Percentiles rank a stretch among this genome's conserved stretches.
phyloP scores from a whole-genome alignment of 2,797 vertebrate species.

The Vespertilio murinus region DNA sequence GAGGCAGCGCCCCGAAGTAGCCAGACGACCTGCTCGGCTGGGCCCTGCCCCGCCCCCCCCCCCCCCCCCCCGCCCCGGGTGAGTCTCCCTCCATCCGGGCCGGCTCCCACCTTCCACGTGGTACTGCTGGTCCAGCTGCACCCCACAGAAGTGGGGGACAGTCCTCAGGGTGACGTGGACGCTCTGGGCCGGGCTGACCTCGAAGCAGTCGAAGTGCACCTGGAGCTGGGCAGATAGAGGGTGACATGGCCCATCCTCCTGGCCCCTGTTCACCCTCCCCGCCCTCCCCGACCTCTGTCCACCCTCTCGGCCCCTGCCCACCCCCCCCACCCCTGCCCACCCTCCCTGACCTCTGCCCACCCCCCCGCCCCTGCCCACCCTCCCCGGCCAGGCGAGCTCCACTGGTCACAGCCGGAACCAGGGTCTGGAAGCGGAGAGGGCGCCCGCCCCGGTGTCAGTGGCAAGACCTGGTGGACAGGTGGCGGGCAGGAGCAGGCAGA shows the following conservation, averaged over 20 bases:
- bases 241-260: neutral
- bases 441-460: neutral
- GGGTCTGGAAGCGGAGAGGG: neutral
- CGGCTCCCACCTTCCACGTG: constrained; percentile 86
- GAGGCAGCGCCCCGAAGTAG: neutral
- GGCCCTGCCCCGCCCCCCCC: neutral
- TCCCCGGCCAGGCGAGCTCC: neutral
- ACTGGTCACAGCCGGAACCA: neutral
- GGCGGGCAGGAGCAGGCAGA: neutral
- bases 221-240: constrained; percentile 84
- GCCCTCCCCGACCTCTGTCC: too few species aligned
- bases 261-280: neutral
- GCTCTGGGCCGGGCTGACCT: constrained; percentile 85
- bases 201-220: constrained; percentile 87
- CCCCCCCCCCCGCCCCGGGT: neutral
- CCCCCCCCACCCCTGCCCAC: too few species aligned
- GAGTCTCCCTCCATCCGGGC: too few species aligned
- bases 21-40: neutral
- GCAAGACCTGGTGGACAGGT: neutral
- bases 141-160: constrained; percentile 88
- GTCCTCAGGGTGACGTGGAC: constrained; percentile 88
- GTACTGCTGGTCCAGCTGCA: constrained; percentile 84
- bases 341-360: too few species aligned
- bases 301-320: too few species aligned
- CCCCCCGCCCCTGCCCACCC: too few species aligned